Base-by-base conservation (phyloP, 2,888 invertebrate species). In the Hirtodrosophila histrioides region DNA sequence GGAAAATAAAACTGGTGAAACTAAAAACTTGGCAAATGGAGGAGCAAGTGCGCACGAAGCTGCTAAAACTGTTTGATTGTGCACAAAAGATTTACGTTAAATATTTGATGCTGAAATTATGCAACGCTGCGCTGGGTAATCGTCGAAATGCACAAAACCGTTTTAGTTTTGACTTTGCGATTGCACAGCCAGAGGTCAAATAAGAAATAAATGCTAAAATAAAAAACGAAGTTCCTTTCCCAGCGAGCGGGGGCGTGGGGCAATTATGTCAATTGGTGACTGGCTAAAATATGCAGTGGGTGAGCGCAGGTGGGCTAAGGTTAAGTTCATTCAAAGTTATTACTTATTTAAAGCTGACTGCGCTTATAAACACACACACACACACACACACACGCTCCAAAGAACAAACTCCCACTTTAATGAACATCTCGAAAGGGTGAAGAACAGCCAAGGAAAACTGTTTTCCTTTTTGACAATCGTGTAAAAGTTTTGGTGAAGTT, bases 41-140 rank as follows among this genome's bases (percentile, higher is more conserved):
- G 33, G 40, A 55, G 53, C 45, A 36, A 31, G 46, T 8, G 49
- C 17, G 51, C 17, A 68, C 40, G 41, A 54, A 58, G 62, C 68
- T 53, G 63, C 50, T 72, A 68, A 75, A 75, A 77, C 64, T 78
- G 75, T 86, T 81, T 78, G 85, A 75, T 81, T 87, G 75, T 69
- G 80, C 83, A 83, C 80, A 78, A 86, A 84, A 83, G 86, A 85
- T 72, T 88, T 84, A 66, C 87, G 68, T 71, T 85, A 84, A 86
- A 88, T 86, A 86, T 86, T 86, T 86, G 88, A 84, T 74, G 71
- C 65, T 79, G 50, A 83, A 86, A 86, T 88, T 88, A 86, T 88
- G 82, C 88, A 84, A 87, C 70, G 86, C 88, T 79, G 78, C 82
- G 65, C 62, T 86, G 73, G 85, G 73, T 85, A 84, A 81, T 81